A percentile compares a stretch with the other conserved stretches of the same genome.
Conservation (phyloP, 2,797 vertebrate species). For the Apogon hyalosoma region DNA sequence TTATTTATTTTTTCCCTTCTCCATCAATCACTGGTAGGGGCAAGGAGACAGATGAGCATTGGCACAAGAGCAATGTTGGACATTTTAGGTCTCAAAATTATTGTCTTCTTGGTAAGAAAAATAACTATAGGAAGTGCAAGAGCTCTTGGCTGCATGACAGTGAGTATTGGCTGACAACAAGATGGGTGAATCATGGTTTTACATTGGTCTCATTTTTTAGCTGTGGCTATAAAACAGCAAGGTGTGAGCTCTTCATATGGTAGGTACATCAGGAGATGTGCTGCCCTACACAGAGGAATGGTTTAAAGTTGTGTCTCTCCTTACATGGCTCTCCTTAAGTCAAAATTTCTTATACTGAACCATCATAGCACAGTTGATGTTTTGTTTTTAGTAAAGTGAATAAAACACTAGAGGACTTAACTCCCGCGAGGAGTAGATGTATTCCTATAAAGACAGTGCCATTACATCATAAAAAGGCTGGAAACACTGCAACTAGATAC, state of each 20-base stretch:
- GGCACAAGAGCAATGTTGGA: constrained; percentile 2
- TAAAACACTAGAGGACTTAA: background rate
- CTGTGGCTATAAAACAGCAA: background rate
- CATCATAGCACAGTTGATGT: constrained; percentile 5
- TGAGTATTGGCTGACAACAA: constrained; percentile 3
- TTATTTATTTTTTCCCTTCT: background rate
- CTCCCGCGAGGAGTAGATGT: background rate
- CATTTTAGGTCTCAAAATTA: constrained; percentile 6
- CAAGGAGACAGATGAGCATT: background rate
- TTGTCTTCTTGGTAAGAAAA: constrained; percentile 16
- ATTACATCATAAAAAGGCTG: constrained; percentile 28
- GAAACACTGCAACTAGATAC: constrained; percentile 21
- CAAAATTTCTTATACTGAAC: background rate
- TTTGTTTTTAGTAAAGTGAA: constrained; percentile 8
- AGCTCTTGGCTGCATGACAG: background rate
- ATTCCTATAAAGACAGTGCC: background rate
- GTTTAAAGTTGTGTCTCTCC: background rate
- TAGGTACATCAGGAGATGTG: background rate
- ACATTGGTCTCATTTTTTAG: constrained; percentile 5
- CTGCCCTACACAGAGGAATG: background rate
- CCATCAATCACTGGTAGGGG: background rate
- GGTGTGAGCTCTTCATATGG: background rate
- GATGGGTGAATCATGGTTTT: background rate
- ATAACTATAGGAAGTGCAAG: background rate
- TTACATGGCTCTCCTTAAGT: background rate